A percentile compares a stretch with the other conserved stretches of the same genome.
These are phyloP conservation scores for Anarrhichthys ocellatus DNA, from an alignment of 2,113 vertebrate species.

Conservation along the genomic window DNA sequence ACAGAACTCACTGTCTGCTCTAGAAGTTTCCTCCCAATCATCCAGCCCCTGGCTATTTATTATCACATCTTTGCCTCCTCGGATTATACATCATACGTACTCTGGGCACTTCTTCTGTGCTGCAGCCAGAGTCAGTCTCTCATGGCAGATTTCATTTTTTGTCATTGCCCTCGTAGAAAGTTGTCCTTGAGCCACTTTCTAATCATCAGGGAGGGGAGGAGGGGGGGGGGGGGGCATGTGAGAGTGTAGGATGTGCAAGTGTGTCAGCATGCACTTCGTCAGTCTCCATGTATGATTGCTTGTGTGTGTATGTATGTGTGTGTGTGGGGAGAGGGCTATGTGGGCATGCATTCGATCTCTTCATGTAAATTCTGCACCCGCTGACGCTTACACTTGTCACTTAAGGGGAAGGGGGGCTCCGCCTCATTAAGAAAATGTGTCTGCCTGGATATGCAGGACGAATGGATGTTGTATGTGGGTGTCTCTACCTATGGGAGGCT, in stretches of 20 bases:
- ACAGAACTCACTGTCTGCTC: constrained; percentile 12
- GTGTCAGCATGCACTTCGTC: constrained; percentile 63
- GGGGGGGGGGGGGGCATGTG: constrained; percentile 35
- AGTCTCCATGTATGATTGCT: constrained; percentile 28
- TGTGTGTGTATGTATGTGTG: constrained; percentile 8
- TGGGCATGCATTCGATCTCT: constrained; percentile 27
- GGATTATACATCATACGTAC: constrained; percentile 42
- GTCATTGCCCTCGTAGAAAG: constrained; percentile 66
- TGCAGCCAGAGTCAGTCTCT: constrained; percentile 49
- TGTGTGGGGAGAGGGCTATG: neutral
- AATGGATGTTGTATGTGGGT: constrained; percentile 42
- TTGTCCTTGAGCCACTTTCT: constrained; percentile 83
- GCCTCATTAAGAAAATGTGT: constrained; percentile 19
- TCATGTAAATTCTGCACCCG: constrained; percentile 38
- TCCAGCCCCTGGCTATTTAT: constrained; percentile 26
- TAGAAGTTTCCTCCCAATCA: constrained; percentile 1
- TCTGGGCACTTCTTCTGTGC: constrained; percentile 38
- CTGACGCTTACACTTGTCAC: constrained; percentile 42
- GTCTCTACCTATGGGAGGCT: constrained; percentile 38
- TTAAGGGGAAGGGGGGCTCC: neutral
- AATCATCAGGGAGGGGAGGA: constrained; percentile 44
- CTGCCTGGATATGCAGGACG: neutral
- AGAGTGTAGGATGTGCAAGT: constrained; percentile 40
- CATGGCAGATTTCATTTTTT: constrained; percentile 62
- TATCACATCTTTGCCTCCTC: constrained; percentile 41